Base-by-base conservation (phyloP, 2,797 vertebrate genomes). In the Capromys pilorides region DNA sequence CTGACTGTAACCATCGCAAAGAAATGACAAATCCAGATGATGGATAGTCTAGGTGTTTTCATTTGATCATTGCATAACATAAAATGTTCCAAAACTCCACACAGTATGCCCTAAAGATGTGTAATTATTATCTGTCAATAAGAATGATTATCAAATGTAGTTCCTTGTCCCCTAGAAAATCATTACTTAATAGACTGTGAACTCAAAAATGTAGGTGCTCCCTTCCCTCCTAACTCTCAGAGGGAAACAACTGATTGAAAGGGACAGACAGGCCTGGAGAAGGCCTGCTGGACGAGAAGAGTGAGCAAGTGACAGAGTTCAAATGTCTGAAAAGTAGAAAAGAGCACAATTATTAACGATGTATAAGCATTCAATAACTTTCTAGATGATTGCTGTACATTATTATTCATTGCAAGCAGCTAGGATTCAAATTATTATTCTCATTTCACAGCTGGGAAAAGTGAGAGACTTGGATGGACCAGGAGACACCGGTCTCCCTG, bases 381-480 rank as follows among this genome's bases (percentile, higher is more conserved):
- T 77, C 62, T 51, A 88, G 75, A 78, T 22, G 45, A 21, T 85
- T 78, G 45, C 18, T 0, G 19, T 59, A 71, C 18, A 78, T 85
- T 85, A 77, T 73, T 93, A 94, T 90, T 85, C 41, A 36, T 88
- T 71, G 69, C 41, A 96, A 90, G 57, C 86, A 90, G 39, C 36
- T 75, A 51, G 80, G 54, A 49, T 83, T 77, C 75, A 19, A 75
- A 84, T n/a, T 57, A 80, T 51, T 12, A 92, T 54, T 51, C 31
- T 24, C 36, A 85, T 69, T 89, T 95, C 49, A 57, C 19, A 80
- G 51, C 49, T 75, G 36, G 64, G 59, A 83, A 93, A 95, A 88
- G 2, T 26, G 88, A 67, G 0, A 12, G 41, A 59, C 67, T 97
- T 92, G 16, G 71, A 33, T 75, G 67, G 85, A 31, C 12, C 10